Percentiles rank a stretch among this genome's conserved stretches.
Evolutionary conservation across 35 echinoderm and acorn worm species (phyloP).

Genomic region (Amphiura filiformis): DNA sequence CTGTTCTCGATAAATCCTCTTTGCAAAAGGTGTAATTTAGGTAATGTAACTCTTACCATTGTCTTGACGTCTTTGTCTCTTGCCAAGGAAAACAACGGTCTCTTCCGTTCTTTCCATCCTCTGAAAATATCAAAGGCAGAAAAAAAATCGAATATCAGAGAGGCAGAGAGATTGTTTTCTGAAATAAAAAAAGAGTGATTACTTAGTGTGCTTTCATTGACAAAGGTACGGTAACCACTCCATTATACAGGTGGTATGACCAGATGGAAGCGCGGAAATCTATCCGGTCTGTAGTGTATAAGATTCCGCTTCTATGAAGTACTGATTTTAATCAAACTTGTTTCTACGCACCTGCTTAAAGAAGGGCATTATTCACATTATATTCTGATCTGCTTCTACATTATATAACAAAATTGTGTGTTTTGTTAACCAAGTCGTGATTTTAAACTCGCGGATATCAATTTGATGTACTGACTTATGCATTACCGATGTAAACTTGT

Average conservation of each 20-base stretch:
- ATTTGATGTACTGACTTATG: too few relatives aligned
- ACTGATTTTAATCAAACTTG: slow-evolving; percentile 11
- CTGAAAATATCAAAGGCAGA: not conserved
- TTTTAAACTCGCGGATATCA: too few relatives aligned
- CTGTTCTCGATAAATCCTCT: too few relatives aligned
- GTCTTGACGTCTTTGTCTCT: not conserved
- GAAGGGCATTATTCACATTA: too few relatives aligned
- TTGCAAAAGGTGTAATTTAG: not conserved
- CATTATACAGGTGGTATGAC: not conserved
- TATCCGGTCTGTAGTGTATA: not conserved
- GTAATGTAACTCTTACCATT: not conserved
- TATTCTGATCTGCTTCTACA: too few relatives aligned
- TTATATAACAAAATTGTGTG: too few relatives aligned
- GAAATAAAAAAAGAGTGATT: slow-evolving; percentile 14
- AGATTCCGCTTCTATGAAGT: not conserved
- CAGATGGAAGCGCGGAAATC: slow-evolving; percentile 10
- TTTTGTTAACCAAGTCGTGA: too few relatives aligned
- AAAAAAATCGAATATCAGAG: slow-evolving; percentile 11
- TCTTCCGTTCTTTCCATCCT: not conserved
- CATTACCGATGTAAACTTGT: too few relatives aligned
- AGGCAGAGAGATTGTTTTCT: not conserved
- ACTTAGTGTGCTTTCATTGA: slow-evolving; percentile 4
- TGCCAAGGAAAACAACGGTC: not conserved
- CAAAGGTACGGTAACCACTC: slow-evolving; percentile 5
- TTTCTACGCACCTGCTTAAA: not conserved